Base-by-base conservation (phyloP, 2,888 invertebrate genomes). In the Fabriciana adippe region DNA sequence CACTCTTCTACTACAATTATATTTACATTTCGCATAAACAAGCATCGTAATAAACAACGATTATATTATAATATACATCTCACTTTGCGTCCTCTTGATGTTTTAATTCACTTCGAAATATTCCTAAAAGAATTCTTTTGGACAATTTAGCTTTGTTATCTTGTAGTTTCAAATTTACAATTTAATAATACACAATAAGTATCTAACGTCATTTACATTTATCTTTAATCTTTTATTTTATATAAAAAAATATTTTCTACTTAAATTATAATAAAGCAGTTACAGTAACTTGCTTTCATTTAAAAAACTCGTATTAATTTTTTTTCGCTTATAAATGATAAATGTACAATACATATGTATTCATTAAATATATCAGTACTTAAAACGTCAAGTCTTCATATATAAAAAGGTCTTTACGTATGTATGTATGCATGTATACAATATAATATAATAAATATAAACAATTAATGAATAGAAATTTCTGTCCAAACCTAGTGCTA, bases 21-120 rank as follows among this genome's bases (percentile, higher is more conserved):
- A 69, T 71, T 69, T 69, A 71, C 71, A 71, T 68, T 67, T n/a
- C 26, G 48, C 26, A 53, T 59, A 51, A 66, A 61, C 13, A 61
- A 66, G 45, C 63, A 45, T 18, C 48, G 55, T 64, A 21, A 60
- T 64, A 57, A 41, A 64, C 47, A 64, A 64, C 63, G 15, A 59
- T 64, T 48, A 51, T 64, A 26, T 41, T 11, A 11, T 35, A 35
- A 35, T 35, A 35, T 11, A 31, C n/a, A 35, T 66, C 64, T 71
- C 60, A 69, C 69, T 64, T 60, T 59, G 15, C 57, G 55, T 61
- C 64, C 61, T 67, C 59, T 54, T 64, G 47, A 57, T 63, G 35
- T 63, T 66, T 60, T 60, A 55, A 53, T 66, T 60, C 59, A 47
- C 50, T 31, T 26, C 16, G 35, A 47, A 21, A 63, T 54, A 54